A percentile compares a stretch with the other conserved stretches of the same genome.
Evolutionary conservation across 30 jellyfish, hydroid and myxozoan species (phyloP).

Genomic region (Aurelia sp.): DNA sequence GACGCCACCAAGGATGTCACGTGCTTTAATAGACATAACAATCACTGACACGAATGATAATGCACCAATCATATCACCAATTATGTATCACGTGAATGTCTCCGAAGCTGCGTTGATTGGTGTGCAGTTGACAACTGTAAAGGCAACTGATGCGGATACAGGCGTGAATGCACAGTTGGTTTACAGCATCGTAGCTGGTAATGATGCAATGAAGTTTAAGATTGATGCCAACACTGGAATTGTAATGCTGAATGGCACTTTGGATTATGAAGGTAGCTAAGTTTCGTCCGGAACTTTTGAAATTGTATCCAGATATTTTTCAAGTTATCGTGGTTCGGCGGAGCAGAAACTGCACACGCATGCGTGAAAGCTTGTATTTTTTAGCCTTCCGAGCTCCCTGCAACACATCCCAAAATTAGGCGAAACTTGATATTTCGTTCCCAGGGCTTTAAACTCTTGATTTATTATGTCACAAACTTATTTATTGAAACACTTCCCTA

Average conservation of each 20-base stretch:
- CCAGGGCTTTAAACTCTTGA: no score
- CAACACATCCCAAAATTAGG: no score
- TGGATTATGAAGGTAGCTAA: conserved; percentile 70
- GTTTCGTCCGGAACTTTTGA: background rate
- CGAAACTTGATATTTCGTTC: no score
- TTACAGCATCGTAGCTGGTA: conserved; percentile 59
- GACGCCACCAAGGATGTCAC: conserved; percentile 60
- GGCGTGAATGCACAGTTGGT: conserved; percentile 70
- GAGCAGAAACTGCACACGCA: no score
- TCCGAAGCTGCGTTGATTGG: conserved; percentile 91
- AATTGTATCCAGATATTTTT: no score
- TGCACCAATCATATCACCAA: conserved; percentile 71
- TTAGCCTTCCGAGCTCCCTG: no score
- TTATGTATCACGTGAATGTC: conserved; percentile 55
- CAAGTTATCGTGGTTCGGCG: no score
- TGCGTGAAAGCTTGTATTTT: no score
- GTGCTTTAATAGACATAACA: conserved; percentile 75
- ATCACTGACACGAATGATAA: conserved; percentile 85
- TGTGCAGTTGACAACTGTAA: conserved; percentile 52
- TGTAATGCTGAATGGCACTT: conserved; percentile 51
- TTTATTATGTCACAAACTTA: no score
- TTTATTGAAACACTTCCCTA: no score
- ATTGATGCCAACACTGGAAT: conserved; percentile 74
- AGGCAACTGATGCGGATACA: conserved; percentile 82
- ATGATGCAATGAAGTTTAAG: conserved; percentile 25